phyloP scores from a whole-genome alignment of 1,140 invertebrate species.

The Amphibalanus amphitrite region DNA sequence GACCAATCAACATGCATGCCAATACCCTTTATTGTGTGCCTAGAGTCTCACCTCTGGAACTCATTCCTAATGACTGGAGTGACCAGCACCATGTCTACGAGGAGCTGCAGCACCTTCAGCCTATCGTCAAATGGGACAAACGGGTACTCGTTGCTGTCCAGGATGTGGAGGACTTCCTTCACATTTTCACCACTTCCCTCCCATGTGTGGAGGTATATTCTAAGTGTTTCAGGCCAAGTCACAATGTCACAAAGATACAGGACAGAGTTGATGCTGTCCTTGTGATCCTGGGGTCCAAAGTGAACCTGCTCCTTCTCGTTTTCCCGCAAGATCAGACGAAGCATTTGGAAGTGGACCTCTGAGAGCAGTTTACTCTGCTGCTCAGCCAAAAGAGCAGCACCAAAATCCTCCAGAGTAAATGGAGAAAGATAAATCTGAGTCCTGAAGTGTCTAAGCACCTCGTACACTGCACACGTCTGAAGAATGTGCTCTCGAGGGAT shows the following conservation, averaged over 20 bases:
- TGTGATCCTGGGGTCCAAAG: slow-evolving; percentile 87
- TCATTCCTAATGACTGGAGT: slow-evolving; percentile 84
- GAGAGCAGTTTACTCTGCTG: slow-evolving; percentile 76
- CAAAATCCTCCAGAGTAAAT: slow-evolving; percentile 90
- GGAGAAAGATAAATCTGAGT: slow-evolving; percentile 76
- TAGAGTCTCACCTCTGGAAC: slow-evolving; percentile 36
- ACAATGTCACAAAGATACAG: slow-evolving; percentile 80
- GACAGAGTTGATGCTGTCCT: slow-evolving; percentile 86
- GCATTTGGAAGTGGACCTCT: slow-evolving; percentile 79
- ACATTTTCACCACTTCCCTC: slow-evolving; percentile 63
- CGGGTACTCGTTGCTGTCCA: slow-evolving; percentile 61
- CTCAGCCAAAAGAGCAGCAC: slow-evolving; percentile 72
- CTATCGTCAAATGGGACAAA: slow-evolving; percentile 65
- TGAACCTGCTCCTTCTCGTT: slow-evolving; percentile 88
- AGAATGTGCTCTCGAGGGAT: slow-evolving; percentile 59
- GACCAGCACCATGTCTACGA: slow-evolving; percentile 85
- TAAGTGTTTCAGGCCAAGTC: slow-evolving; percentile 83
- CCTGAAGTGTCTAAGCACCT: slow-evolving; percentile 79
- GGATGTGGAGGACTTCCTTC: slow-evolving; percentile 33
- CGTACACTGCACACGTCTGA: slow-evolving; percentile 69
- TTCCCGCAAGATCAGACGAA: slow-evolving; percentile 79
- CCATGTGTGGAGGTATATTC: slow-evolving; percentile 52
- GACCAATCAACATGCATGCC: too few species aligned
- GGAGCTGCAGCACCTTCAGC: slow-evolving; percentile 68
- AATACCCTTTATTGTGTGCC: too few species aligned